Evolutionary conservation across 2,888 invertebrate species (phyloP).

Genomic region (Disparrhopalites patrizii): DNA sequence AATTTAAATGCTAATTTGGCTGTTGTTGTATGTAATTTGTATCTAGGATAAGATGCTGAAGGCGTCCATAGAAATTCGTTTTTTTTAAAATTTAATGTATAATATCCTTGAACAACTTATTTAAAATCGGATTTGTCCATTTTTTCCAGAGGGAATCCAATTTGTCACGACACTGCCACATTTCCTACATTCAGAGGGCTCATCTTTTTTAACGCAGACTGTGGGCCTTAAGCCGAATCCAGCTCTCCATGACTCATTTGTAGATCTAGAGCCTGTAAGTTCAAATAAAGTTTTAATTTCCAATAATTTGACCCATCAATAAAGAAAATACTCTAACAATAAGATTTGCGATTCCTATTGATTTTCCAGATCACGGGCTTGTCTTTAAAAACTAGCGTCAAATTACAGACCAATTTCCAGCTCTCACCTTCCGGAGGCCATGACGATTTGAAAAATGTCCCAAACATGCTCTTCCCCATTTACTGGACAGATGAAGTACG

Average conservation of each 20-base stretch:
- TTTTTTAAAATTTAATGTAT: too few relatives aligned
- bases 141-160: background rate
- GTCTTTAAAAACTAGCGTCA: conserved; percentile 8
- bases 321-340: background rate
- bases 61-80: too few relatives aligned
- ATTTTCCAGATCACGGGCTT: conserved; percentile 17
- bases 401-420: conserved; percentile 14
- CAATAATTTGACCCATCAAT: background rate
- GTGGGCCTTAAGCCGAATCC: conserved; percentile 7
- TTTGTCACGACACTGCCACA: conserved; percentile 21
- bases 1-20: background rate
- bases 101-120: too few relatives aligned
- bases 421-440: conserved; percentile 1
- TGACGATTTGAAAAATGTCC: conserved; percentile 10
- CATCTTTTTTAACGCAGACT: background rate
- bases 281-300: background rate
- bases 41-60: too few relatives aligned
- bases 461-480: conserved; percentile 14
- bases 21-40: too few relatives aligned
- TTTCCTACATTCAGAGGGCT: background rate
- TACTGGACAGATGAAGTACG: conserved; percentile 23
- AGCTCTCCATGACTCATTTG: background rate
- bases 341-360: background rate
- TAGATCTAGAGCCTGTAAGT: conserved; percentile 19
- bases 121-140: too few relatives aligned